Percentiles rank a stretch among this genome's conserved stretches.
Evolutionary conservation across 2,888 invertebrate species (phyloP).

Genomic region (Apodemia arnacis): DNA sequence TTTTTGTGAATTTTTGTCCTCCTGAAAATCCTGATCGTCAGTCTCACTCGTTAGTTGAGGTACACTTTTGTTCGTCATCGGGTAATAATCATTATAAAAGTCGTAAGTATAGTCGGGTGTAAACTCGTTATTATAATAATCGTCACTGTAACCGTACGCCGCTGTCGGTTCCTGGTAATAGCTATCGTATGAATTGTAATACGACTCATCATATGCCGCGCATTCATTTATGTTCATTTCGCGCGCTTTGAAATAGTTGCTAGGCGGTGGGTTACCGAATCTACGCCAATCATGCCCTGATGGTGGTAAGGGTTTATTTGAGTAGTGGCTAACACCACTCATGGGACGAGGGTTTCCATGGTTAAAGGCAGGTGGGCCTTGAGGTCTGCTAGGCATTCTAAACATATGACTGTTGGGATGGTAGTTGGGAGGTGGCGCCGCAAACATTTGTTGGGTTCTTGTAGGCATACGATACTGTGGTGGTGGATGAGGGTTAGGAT

Average conservation of each 20-base stretch:
- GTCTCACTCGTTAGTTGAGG: background rate
- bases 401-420: slow-evolving; percentile 33
- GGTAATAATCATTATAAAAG: background rate
- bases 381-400: slow-evolving; percentile 15
- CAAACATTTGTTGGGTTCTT: slow-evolving; percentile 15
- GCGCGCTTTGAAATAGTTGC: slow-evolving; percentile 78
- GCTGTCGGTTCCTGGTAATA: background rate
- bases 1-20: slow-evolving; percentile 36
- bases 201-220: slow-evolving; percentile 6
- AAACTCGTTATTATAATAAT: background rate
- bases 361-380: background rate
- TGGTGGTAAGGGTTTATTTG: slow-evolving; percentile 18
- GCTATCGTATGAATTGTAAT: slow-evolving; percentile 20
- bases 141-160: background rate
- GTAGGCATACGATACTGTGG: slow-evolving; percentile 3
- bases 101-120: slow-evolving; percentile 6
- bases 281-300: slow-evolving; percentile 71
- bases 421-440: slow-evolving; percentile 36
- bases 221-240: slow-evolving; percentile 60
- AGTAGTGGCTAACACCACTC: slow-evolving; percentile 53
- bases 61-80: background rate
- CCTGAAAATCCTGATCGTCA: slow-evolving; percentile 31
- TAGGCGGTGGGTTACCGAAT: slow-evolving; percentile 74
- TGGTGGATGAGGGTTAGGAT: background rate
- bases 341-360: slow-evolving; percentile 31